Evolutionary conservation across 2,113 vertebrate species (phyloP), one percentile per base, ranked within the genome.

Genomic region (Triplophysa tibetana): DNA sequence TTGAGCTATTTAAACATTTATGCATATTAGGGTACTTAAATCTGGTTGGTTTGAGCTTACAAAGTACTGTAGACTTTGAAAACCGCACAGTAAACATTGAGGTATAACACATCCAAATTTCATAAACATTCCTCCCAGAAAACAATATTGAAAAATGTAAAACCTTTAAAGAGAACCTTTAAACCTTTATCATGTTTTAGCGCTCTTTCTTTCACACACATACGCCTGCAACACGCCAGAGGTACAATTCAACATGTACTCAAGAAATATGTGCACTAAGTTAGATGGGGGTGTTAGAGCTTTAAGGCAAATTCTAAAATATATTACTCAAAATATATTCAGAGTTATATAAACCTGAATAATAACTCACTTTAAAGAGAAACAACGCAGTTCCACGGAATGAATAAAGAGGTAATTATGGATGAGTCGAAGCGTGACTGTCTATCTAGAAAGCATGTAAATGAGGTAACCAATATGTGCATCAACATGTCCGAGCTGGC

Each of bases 131-230:
- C 66, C 0, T 26, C 19, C 19, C 48, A 14, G 16, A 83, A 56
- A 58, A 79, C 29, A 24, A 29, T 29, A 11, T 23, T 70, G n/a
- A 43, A 79, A 79, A 24, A 68, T 58, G 19, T 26, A 10, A 61
- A 48, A 24, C 24, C 3, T 23, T 38, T 75, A 38, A 81, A 78
- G 29, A 81, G 70, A 63, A 48, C 33, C 33, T 58, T 79, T 66
- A 56, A 75, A 67, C 65, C 64, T n/a, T 70, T 68, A n/a, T 60
- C 79, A 67, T 75, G 74, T 78, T 84, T 83, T 74, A 83, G 58
- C 67, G 33, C 67, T 56, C 41, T 48, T 58, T 64, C 64, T 65
- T 69, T 64, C 33, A 45, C 70, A 48, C 70, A 70, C 70, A 65
- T 72, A 75, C 58, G 38, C 75, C 72, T 64, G 72, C 54, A 73